Evolutionary conservation across 2,113 vertebrate species (phyloP), one percentile per base, ranked within the genome.

Genomic region (western clawed frog (Xenopus tropicalis)): DNA sequence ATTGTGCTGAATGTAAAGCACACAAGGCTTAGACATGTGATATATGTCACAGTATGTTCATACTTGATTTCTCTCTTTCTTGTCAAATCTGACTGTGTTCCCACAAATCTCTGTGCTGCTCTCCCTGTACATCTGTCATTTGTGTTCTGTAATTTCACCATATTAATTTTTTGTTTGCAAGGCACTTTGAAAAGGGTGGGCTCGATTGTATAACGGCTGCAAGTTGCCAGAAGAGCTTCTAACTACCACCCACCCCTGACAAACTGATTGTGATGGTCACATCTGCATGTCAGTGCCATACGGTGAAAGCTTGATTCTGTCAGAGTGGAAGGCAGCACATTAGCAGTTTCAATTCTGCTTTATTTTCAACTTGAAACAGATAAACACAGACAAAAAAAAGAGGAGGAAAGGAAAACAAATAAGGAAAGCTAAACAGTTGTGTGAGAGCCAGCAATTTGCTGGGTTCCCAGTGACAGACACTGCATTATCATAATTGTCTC

Each of bases 401-500:
- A 37, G 29, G 3, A 37, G 29, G 29, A 37, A 4, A 37, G 29
- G 29, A 37, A 37, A 91, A 92, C 90, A 91, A 93, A 93, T 86
- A 88, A 91, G 89, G 90, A 90, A n/a, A 93, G 88, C 87, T 92
- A 90, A 92, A 91, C 93, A 92, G 93, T 94, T 91, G 88, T 81
- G 81, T 91, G 90, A 91, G 86, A 88, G 90, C 91, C 92, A 92
- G 91, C 91, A 93, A 92, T 92, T 95, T 94, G 92, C 94, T 86
- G 88, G 89, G 91, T 88, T 91, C 84, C 88, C 89, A 88, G 91
- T 92, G 94, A 94, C 93, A 93, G 91, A 92, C 93, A 93, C 85
- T 90, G 91, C 93, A 95, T 98, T 98, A 96, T 96, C 96, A 98
- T 99, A 99, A 98, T 99, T 95, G 93, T 97, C 93, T 94, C 91